Evolutionary conservation across 2,113 vertebrate genomes (phyloP).

Genomic region (Ranitomeya variabilis): DNA sequence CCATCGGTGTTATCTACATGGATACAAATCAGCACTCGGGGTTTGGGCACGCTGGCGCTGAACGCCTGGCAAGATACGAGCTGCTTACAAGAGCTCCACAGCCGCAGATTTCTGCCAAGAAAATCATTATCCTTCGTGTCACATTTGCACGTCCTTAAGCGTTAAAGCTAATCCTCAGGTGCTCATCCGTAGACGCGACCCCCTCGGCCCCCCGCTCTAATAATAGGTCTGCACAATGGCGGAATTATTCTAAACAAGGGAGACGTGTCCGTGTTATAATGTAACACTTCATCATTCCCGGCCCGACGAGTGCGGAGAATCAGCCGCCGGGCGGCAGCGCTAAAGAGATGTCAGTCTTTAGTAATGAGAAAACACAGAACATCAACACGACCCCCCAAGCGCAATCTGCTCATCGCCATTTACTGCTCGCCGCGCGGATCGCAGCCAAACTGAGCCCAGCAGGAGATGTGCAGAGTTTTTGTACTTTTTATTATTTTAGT

Average conservation of each 20-base stretch:
- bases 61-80: constrained; percentile 5
- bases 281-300: neutral
- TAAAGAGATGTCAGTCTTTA: constrained; percentile 22
- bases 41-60: neutral
- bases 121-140: constrained; percentile 29
- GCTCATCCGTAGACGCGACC: neutral
- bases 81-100: constrained; percentile 21
- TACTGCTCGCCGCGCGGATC: neutral
- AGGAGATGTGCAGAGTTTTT: neutral
- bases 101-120: constrained; percentile 22
- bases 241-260: neutral
- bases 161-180: constrained; percentile 9
- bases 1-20: constrained; percentile 25
- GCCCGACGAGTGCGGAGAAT: neutral
- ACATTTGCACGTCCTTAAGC: constrained; percentile 20
- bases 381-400: neutral
- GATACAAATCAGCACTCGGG: constrained; percentile 29
- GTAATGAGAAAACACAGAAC: neutral
- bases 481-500: neutral
- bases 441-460: neutral
- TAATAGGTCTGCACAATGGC: neutral
- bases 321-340: neutral
- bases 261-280: neutral
- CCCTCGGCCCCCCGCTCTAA: neutral
- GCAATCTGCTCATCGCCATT: neutral